Evolutionary conservation across 2,797 vertebrate species (phyloP).

Genomic region (Limosa lapponica): DNA sequence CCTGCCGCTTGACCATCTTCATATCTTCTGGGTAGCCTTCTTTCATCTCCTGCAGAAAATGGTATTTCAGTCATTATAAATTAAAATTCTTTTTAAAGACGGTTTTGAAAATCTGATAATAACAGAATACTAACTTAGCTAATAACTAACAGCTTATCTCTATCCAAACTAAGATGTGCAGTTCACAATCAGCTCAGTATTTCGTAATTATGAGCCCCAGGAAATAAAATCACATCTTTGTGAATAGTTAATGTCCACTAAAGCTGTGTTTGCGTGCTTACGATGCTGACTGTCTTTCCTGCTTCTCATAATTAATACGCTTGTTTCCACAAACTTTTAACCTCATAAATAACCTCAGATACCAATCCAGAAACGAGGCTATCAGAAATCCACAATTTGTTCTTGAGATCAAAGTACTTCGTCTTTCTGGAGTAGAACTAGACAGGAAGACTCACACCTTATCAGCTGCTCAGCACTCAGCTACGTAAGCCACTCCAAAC

Average conservation of each 20-base stretch:
- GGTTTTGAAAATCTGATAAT: neutral
- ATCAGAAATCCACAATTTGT: neutral
- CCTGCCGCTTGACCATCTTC: slow-evolving; percentile 83
- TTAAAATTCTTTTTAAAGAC: neutral
- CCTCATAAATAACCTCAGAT: neutral
- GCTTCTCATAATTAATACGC: neutral
- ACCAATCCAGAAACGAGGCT: neutral
- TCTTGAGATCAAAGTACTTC: neutral
- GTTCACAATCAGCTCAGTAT: neutral
- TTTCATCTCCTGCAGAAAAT: slow-evolving; percentile 80
- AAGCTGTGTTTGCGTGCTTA: neutral
- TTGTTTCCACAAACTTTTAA: neutral
- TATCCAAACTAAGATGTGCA: neutral
- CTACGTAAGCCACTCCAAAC: neutral
- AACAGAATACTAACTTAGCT: neutral
- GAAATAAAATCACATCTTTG: neutral
- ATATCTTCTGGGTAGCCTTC: slow-evolving; percentile 79
- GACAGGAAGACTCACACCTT: neutral
- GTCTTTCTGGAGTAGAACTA: neutral
- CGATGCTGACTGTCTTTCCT: neutral
- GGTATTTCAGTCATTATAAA: slow-evolving; percentile 48
- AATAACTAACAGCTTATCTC: neutral
- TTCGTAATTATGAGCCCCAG: neutral
- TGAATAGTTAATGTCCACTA: neutral
- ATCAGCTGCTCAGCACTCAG: neutral